phyloP scores from a whole-genome alignment of 2,888 invertebrate species.

The Neoaliturus tenellus region DNA sequence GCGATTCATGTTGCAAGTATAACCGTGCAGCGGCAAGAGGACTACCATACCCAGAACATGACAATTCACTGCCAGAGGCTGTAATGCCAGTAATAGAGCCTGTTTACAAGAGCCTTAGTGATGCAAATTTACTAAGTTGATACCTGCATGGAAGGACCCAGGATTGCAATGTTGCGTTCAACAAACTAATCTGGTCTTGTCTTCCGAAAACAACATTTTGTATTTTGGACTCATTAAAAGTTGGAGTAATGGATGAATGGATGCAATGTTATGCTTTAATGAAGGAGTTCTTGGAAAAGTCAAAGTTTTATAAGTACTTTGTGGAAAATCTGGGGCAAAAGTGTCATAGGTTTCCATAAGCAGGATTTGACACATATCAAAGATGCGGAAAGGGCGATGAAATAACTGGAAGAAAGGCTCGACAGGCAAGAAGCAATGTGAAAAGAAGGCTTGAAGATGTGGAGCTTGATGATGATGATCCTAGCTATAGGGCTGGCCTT shows the following conservation, averaged over 20 bases:
- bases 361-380: background rate
- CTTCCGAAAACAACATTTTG: background rate
- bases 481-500: background rate
- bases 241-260: background rate
- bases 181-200: background rate
- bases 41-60: background rate
- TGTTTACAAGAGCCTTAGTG: background rate
- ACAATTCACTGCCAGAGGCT: background rate
- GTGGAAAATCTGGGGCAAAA: slow-evolving; percentile 3
- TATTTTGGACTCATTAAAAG: background rate
- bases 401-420: background rate
- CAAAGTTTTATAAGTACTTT: background rate
- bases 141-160: background rate
- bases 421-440: background rate
- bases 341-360: background rate
- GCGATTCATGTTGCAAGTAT: slow-evolving; percentile 43
- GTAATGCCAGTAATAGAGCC: background rate
- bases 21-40: slow-evolving; percentile 37
- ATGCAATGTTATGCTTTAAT: background rate
- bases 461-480: background rate
- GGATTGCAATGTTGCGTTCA: background rate
- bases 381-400: background rate
- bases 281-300: background rate
- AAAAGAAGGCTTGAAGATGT: slow-evolving; percentile 22
- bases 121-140: background rate